Evolutionary conservation across 2,113 vertebrate species (phyloP).

Genomic region (Opisthocomus hoazin): DNA sequence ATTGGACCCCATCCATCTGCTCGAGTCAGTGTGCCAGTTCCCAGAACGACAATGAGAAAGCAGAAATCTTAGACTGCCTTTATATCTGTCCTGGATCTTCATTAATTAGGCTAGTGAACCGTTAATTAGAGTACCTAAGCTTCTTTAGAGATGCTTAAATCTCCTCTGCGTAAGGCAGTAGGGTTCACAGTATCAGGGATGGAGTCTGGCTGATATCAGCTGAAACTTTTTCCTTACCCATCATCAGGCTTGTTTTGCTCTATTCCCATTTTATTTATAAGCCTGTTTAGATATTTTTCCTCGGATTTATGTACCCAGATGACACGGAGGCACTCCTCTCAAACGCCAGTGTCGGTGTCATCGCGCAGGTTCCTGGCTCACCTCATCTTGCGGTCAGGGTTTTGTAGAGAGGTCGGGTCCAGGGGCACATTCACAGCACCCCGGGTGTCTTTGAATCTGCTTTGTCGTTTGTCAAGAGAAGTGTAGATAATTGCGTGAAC

Average conservation of each 20-base stretch:
- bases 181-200: neutral
- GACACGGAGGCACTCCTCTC: neutral
- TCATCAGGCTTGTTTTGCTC: neutral
- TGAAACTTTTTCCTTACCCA: neutral
- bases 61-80: neutral
- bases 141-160: slow-evolving; percentile 39
- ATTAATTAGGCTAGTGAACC: slow-evolving; percentile 33
- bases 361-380: neutral
- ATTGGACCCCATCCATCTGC: neutral
- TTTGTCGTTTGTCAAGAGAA: neutral
- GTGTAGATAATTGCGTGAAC: neutral
- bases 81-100: neutral
- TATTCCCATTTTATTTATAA: neutral
- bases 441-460: neutral
- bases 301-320: neutral
- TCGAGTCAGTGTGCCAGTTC: neutral
- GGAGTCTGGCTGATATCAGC: neutral
- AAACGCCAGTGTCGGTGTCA: neutral
- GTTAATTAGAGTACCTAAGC: slow-evolving; percentile 47
- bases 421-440: neutral
- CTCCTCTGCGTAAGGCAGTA: neutral
- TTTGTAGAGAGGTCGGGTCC: neutral
- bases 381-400: neutral
- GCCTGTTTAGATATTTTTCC: neutral
- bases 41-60: neutral